Conservation (phyloP, 2,113 vertebrate species). For the Mustelus asterias region DNA sequence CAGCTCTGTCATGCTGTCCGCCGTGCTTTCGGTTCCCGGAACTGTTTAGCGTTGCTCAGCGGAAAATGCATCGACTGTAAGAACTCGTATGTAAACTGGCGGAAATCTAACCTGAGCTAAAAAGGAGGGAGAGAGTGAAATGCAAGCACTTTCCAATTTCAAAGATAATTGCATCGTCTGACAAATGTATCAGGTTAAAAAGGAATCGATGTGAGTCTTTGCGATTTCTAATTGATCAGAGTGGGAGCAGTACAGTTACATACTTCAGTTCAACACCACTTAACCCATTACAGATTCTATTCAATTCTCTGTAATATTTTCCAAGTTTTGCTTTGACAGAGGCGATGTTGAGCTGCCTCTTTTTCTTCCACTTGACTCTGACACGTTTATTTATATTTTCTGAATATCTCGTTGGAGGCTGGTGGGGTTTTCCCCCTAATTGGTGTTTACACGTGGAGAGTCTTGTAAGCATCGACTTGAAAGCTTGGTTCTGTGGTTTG, state of each 20-base stretch:
- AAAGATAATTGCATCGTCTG: neutral
- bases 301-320: neutral
- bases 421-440: neutral
- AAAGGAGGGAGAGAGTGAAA: neutral
- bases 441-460: neutral
- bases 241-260: neutral
- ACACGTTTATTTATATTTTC: neutral
- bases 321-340: neutral
- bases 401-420: neutral
- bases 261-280: neutral
- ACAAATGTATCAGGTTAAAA: neutral
- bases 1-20: neutral
- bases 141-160: neutral
- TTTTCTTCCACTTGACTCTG: neutral
- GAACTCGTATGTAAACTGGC: neutral
- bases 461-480: neutral
- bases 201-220: neutral
- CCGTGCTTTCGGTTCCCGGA: neutral
- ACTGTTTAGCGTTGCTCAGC: neutral
- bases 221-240: neutral
- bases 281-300: neutral
- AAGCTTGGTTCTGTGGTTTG: neutral
- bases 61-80: neutral
- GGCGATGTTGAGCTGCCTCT: neutral
- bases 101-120: neutral